Evolutionary conservation across 2,113 vertebrate genomes (phyloP), one percentile per base, ranked within the genome.

Genomic region (Engraulis encrasicolus): DNA sequence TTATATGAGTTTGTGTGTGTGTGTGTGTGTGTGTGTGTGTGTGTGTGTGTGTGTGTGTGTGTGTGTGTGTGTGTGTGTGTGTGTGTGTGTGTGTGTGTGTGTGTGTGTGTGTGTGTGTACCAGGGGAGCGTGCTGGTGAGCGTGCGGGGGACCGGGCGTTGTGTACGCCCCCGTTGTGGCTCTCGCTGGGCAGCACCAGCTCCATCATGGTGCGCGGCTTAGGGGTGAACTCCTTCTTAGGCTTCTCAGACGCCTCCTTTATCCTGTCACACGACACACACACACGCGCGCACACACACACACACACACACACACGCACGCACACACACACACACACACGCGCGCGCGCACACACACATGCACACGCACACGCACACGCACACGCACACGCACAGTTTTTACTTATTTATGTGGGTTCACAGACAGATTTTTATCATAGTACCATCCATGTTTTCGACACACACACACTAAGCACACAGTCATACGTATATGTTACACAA

Each of bases 191-290:
- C 54, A 58, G 54, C 34, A 94, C 87, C 82, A 99, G 95, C 84
- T 99, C 98, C 92, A 99, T 91, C 82, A 96, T 96, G 84, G 96
- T 96, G 0, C 98, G 96, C 0, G 98, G 97, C 89, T 99, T 99
- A 6, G 98, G 96, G 50, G 93, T 78, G 34, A 93, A 99, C 49
- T 99, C 98, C 92, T 96, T 96, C 91, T 96, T 95, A 23, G 97
- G 97, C 89, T 97, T 97, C 87, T 78, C 89, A 0, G 98, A 95
- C 50, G 96, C 92, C 99, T 97, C 91, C 94, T 98, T 95, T 99
- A 97, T 93, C 98, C 99, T 87, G 11, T 90, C 81, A 87, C 91
- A 6, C 88, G 1, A 0, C 50, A 98, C 97, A 97, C 98, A 91
- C 89, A 92, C 85, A 93, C 58, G 23, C 31, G 87, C 81, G 17